These are phyloP conservation scores for Harmothoe impar DNA, from an alignment of 2,888 invertebrate species.

Conservation along the genomic window DNA sequence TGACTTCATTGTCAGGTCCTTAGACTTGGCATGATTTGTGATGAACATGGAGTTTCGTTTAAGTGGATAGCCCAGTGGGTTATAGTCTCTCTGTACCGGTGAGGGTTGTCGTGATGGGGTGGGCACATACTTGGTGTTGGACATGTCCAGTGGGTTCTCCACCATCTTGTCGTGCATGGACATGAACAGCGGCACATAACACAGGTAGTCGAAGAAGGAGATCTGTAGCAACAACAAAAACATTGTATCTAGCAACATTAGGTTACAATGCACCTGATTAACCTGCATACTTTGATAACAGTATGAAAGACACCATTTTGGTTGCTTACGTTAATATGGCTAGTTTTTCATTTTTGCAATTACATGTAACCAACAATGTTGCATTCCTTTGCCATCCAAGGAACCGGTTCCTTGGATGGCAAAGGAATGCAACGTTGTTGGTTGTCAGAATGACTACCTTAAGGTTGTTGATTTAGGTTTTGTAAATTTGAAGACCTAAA, in stretches of 20 bases:
- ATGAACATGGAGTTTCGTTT: constrained; percentile 65
- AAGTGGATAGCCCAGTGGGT: constrained; percentile 80
- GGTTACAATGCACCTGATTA: too few species aligned
- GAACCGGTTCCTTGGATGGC: too few species aligned
- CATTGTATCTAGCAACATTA: too few species aligned
- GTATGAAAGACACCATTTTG: too few species aligned
- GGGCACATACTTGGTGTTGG: constrained; percentile 77
- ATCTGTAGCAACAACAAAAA: constrained; percentile 74
- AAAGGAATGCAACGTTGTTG: too few species aligned
- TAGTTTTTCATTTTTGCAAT: too few species aligned
- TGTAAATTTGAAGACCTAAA: too few species aligned
- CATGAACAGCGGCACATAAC: constrained; percentile 82
- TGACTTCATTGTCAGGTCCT: constrained; percentile 73
- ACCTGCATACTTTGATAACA: constrained; percentile 46
- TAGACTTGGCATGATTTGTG: constrained; percentile 3
- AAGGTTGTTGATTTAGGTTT: too few species aligned
- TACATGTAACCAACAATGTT: too few species aligned
- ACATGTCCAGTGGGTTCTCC: constrained; percentile 82
- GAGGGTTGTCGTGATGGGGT: constrained; percentile 64
- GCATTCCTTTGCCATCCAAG: too few species aligned
- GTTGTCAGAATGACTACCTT: too few species aligned
- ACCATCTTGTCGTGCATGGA: constrained; percentile 83
- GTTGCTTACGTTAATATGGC: too few species aligned
- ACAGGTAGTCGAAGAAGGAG: constrained; percentile 82
- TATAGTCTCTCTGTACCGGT: constrained; percentile 80